Evolutionary conservation across 2,113 vertebrate species (phyloP).

Genomic region (Heteronetta atricapilla): DNA sequence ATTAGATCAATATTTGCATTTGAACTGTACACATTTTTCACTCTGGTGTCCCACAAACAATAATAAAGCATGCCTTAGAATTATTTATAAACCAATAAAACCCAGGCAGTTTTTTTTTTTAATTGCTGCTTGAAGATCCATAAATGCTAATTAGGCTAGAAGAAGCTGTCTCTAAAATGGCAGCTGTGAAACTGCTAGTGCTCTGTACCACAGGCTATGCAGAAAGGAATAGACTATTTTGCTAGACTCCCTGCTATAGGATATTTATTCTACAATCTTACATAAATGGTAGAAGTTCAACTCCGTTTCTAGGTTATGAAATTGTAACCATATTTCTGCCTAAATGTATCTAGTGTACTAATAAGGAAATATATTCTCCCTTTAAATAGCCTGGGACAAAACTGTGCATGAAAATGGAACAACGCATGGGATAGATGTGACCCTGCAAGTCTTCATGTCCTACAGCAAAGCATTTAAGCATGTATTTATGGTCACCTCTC

Average conservation of each 20-base stretch:
- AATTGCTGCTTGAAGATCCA: slow-evolving; percentile 73
- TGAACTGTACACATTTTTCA: slow-evolving; percentile 65
- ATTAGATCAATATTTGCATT: slow-evolving; percentile 72
- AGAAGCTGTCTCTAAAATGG: slow-evolving; percentile 62
- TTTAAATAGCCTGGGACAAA: slow-evolving; percentile 30
- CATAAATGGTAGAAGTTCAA: slow-evolving; percentile 38
- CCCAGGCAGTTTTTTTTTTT: slow-evolving; percentile 49
- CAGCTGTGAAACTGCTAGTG: slow-evolving; percentile 41
- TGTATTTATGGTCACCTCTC: not conserved
- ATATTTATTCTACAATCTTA: slow-evolving; percentile 46
- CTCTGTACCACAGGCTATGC: not conserved
- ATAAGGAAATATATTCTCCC: not conserved
- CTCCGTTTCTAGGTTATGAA: slow-evolving; percentile 46
- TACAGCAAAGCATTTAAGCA: slow-evolving; percentile 25
- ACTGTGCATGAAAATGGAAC: slow-evolving; percentile 1
- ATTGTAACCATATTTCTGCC: slow-evolving; percentile 27
- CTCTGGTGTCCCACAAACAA: slow-evolving; percentile 63
- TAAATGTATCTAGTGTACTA: not conserved
- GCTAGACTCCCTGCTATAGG: not conserved
- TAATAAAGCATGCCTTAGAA: slow-evolving; percentile 57
- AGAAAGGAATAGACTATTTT: not conserved
- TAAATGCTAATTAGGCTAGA: slow-evolving; percentile 70
- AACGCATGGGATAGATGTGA: not conserved
- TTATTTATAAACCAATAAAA: slow-evolving; percentile 76
- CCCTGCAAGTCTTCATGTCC: not conserved